Percentiles rank a stretch among this genome's conserved stretches.
phyloP scores from a whole-genome alignment of 1,140 invertebrate species.

The Lordiphosa collinella region DNA sequence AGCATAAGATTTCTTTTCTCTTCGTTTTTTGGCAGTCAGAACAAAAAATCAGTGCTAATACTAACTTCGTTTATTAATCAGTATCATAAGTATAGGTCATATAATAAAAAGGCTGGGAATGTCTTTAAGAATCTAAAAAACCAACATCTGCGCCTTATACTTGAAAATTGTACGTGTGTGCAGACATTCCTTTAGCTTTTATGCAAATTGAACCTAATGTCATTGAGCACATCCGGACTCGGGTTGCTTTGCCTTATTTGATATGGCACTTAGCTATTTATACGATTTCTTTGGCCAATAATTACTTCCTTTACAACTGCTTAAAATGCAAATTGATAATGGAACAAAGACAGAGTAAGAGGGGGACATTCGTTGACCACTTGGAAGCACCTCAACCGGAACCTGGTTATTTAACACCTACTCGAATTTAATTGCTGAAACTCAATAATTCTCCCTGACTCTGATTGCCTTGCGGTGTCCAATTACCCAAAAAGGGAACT shows the following conservation, averaged over 20 bases:
- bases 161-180: too few relatives aligned
- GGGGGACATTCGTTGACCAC: constrained; percentile 13
- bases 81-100: too few relatives aligned
- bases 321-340: constrained; percentile 30
- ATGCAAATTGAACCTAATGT: constrained; percentile 41
- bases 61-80: too few relatives aligned
- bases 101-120: too few relatives aligned
- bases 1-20: too few relatives aligned
- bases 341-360: neutral
- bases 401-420: constrained; percentile 45
- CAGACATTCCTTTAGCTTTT: neutral
- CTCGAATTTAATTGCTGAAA: constrained; percentile 46
- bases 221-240: constrained; percentile 39
- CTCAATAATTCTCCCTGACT: constrained; percentile 51
- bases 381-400: constrained; percentile 42
- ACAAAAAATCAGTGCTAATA: too few relatives aligned
- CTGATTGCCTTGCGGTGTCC: constrained; percentile 62
- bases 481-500: constrained; percentile 31
- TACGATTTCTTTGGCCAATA: constrained; percentile 51
- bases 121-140: too few relatives aligned
- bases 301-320: constrained; percentile 45
- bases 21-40: too few relatives aligned
- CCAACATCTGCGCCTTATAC: constrained; percentile 40
- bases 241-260: constrained; percentile 11
- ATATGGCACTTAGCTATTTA: constrained; percentile 27